Conservation (phyloP, 2,113 vertebrate genomes). For the Eurypyga helias region DNA sequence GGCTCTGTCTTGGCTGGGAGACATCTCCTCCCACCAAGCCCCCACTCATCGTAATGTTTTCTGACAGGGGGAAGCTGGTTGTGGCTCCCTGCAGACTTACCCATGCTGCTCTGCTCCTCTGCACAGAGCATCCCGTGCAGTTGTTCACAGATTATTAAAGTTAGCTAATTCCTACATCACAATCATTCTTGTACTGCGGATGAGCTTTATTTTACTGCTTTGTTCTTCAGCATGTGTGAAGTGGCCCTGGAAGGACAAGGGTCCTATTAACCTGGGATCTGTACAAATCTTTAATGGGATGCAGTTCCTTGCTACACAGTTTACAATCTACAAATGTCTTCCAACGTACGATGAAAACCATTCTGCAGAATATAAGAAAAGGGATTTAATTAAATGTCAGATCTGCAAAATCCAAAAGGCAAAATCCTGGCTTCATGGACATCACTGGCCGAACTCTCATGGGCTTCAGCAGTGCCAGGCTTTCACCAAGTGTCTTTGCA, state of each 20-base stretch:
- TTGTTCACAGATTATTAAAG: neutral
- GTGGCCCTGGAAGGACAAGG: neutral
- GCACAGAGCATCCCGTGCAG: neutral
- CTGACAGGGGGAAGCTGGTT: neutral
- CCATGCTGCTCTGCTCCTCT: fast-evolving
- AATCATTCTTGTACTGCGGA: neutral
- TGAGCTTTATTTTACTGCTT: neutral
- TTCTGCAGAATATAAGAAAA: neutral
- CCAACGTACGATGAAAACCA: neutral
- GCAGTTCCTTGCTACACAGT: neutral
- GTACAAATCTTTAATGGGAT: neutral
- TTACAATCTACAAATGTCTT: neutral
- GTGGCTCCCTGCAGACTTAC: neutral
- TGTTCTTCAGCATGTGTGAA: neutral
- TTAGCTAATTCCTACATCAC: neutral
- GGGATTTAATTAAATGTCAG: constrained; percentile 2
- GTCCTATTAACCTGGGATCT: neutral
- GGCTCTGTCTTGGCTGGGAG: fast-evolving
- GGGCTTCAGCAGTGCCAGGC: neutral
- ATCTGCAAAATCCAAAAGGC: neutral
- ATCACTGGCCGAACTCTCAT: neutral
- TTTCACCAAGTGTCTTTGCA: neutral
- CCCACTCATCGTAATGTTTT: neutral
- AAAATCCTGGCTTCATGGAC: neutral
- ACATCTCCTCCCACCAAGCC: neutral